A percentile compares a stretch with the other conserved stretches of the same genome.
Conservation (phyloP, 64 coral and sea anemone species). For the Montipora capricornis region DNA sequence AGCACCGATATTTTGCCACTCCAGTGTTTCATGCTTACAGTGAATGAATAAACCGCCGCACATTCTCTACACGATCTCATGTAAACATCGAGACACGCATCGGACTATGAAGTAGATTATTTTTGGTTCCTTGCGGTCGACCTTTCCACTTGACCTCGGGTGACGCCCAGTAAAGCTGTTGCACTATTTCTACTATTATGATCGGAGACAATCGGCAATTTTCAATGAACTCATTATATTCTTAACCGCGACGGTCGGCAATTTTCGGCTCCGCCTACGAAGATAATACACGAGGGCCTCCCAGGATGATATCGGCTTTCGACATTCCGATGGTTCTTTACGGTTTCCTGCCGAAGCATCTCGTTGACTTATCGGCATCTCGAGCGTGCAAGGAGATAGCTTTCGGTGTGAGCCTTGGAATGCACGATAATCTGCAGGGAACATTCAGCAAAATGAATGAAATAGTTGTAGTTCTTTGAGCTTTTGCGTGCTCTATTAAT, state of each 20-base stretch:
- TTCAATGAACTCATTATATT: slow-evolving; percentile 34
- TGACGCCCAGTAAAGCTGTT: slow-evolving; percentile 39
- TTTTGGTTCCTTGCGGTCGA: slow-evolving; percentile 10
- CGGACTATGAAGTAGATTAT: not conserved
- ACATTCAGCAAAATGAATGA: not conserved
- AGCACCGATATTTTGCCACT: not conserved
- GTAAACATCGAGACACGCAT: not conserved
- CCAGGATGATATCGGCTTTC: slow-evolving; percentile 36
- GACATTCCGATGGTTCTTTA: slow-evolving; percentile 52
- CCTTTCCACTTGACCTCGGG: slow-evolving; percentile 40
- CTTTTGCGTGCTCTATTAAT: not conserved
- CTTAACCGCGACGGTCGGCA: slow-evolving; percentile 20
- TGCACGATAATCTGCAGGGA: slow-evolving; percentile 4
- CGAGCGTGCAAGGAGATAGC: slow-evolving; percentile 24
- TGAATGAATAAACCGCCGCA: not conserved
- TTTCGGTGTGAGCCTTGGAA: not conserved
- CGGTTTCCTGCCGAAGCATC: slow-evolving; percentile 20
- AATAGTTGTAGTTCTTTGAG: slow-evolving; percentile 8
- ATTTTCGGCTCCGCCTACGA: slow-evolving; percentile 52
- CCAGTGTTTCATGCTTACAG: not conserved
- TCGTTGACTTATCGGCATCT: slow-evolving; percentile 31
- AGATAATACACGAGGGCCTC: slow-evolving; percentile 25
- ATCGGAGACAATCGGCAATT: slow-evolving; percentile 30
- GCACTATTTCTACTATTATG: slow-evolving; percentile 26
- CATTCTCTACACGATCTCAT: not conserved